Evolutionary conservation across 2,888 invertebrate genomes (phyloP), one percentile per base, ranked within the genome.

Genomic region (Cerceris rybyensis): DNA sequence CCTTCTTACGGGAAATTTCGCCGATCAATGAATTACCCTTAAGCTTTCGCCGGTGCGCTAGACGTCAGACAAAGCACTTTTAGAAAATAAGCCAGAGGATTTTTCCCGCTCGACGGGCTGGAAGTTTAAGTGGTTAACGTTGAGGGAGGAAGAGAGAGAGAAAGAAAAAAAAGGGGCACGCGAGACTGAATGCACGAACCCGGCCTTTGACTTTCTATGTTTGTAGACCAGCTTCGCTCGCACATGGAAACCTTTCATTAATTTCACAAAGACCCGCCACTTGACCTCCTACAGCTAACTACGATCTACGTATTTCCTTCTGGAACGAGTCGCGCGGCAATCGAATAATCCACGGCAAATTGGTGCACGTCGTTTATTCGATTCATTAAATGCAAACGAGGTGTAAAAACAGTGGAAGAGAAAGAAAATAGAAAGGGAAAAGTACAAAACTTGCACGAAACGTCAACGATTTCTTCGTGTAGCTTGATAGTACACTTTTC

Each of bases 221-320:
- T 75, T 71, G 75, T 75, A 77, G 74, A 80, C 74, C 66, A 67
- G 78, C 61, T 59, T 63, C 61, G 63, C 59, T 70, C 72, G 74
- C 67, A 74, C 75, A 57, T 74, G 75, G 72, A 85, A 84, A 86
- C 80, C 81, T 84, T 82, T 84, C 81, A 86, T 78, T 86, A 86
- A 86, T 84, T 85, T 78, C 84, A 84, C 82, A 80, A 86, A 80
- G 76, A 63, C 64, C 28, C 49, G 73, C 61, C 58, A 82, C 85
- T 86, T 82, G 85, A 85, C 86, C 86, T 52, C 73, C 59, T 80
- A 75, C 70, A 66, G 70, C 69, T 49, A 76, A 76, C 70, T 61
- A 63, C 66, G 66, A 77, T 63, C 66, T 54, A 69, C 77, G 76
- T 49, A 60, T 61, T 57, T 52, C 52, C 46, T 66, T 41, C 16